Conservation (phyloP, 2,113 vertebrate genomes). For the human (Homo sapiens) region GRCh38 chr16:77881501-77882000, state of each 20-base stretch:
- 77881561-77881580: background rate
- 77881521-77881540: background rate
- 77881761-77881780: background rate
- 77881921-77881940: background rate
- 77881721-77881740: background rate
- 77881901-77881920: conserved; percentile 54
- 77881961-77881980: background rate
- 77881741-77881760: background rate
- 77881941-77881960: conserved; percentile 59
- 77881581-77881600: background rate
- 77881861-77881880: conserved; percentile 53
- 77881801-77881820: conserved; percentile 22
- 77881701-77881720: background rate
- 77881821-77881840: conserved; percentile 4
- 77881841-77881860: background rate
- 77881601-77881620: background rate
- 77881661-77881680: background rate
- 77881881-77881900: background rate
- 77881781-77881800: background rate
- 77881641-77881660: background rate
- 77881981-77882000: background rate
- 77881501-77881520: background rate
- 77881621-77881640: background rate
- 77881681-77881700: background rate
- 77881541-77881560: background rate